Evolutionary conservation across 2,888 invertebrate genomes (phyloP), one percentile per base, ranked within the genome.

Genomic region (Nomada lathburiana): DNA sequence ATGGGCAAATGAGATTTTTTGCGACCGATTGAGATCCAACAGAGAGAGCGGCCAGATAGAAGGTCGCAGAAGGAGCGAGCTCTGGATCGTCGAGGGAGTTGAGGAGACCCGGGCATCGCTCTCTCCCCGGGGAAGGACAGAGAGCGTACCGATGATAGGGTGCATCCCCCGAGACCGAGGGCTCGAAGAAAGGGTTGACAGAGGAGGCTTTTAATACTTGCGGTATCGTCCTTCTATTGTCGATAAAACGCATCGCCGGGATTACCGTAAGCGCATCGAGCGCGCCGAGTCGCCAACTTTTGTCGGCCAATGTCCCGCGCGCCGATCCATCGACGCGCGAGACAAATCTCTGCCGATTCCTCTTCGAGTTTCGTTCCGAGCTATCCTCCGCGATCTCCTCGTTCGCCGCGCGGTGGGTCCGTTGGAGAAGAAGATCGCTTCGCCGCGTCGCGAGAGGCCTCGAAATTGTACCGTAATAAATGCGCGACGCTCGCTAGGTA

Each of bases 1-100:
- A 93, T 93, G 91, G 92, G 91, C 92, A 92, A 93, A 93, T 93
- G 93, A 93, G 93, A 93, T 93, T 93, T 93, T 93, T 93, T 92
- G 91, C 91, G 90, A 92, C 87, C 93, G 92, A 93, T 93, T 92
- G 92, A 92, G 92, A 93, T 92, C 89, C 89, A 84, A 90, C 89
- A 86, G 86, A 84, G 83, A 88, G 36, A 47, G 74, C 9, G 63
- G 67, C 44, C 29, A 23, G 71, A 55, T 26, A 68, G 67, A 76
- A 29, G 36, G 36, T 36, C 36, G 36, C 36, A 7, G 78, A 71
- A 81, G 82, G 73, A 83, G 79, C 71, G 85, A 52, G 77, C 80
- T 64, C 78, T 72, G 82, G 79, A 70, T 64, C 64, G 53, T n/a
- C 71, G 64, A 55, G 82, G 68, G 84, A 86, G 76, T 71, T 71